Percentiles rank a stretch among this genome's conserved stretches.
Evolutionary conservation across 92 coral and sea anemone genomes (phyloP).

Genomic region (Epizoanthus rinbou): DNA sequence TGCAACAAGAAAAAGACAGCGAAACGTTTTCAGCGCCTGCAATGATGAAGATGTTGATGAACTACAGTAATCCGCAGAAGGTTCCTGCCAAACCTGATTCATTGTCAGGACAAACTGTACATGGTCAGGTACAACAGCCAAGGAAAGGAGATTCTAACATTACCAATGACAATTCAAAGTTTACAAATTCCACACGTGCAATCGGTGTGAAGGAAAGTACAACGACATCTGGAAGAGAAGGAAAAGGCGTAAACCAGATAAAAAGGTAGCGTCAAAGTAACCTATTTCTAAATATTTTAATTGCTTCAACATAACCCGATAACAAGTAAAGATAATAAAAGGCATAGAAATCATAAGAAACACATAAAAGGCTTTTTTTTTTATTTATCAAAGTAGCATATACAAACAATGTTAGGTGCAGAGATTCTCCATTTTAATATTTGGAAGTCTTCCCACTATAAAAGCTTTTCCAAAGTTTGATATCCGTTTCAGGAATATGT

Average conservation of each 20-base stretch:
- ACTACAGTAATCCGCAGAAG: neutral
- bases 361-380: no score
- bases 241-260: neutral
- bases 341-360: no score
- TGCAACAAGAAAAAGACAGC: neutral
- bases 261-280: neutral
- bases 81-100: neutral
- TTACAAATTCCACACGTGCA: neutral
- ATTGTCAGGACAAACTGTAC: neutral
- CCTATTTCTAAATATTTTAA: neutral
- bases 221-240: neutral
- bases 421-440: no score
- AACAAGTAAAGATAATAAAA: no score
- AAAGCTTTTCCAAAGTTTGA: no score
- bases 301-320: no score
- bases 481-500: constrained; percentile 14
- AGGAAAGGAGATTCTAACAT: neutral
- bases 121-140: neutral
- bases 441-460: no score
- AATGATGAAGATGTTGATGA: neutral
- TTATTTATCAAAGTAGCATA: no score
- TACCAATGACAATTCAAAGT: neutral
- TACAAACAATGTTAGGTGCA: no score
- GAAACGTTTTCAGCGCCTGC: neutral
- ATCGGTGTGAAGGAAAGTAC: neutral